Conservation (phyloP, 2,888 invertebrate species). For the Toxonevra muliebris region DNA sequence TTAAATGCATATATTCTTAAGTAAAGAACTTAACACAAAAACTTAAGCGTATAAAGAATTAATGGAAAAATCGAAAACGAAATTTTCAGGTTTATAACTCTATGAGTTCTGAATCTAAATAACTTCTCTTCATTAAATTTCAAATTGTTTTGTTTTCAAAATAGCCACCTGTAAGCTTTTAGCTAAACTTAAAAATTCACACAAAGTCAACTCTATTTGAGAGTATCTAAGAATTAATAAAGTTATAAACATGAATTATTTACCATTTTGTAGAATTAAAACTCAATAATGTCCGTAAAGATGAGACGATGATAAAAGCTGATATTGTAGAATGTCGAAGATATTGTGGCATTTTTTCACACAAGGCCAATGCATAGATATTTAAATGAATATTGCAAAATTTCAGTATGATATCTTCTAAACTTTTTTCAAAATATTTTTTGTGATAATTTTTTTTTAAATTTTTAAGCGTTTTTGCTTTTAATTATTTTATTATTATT, state of each 20-base stretch:
- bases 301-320: no score
- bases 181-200: no score
- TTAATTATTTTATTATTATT: not conserved
- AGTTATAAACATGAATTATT: not conserved
- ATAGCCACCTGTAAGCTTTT: no score
- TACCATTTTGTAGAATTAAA: conserved; percentile 16
- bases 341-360: not conserved
- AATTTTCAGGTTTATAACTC: not conserved
- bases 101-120: no score
- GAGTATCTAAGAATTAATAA: not conserved
- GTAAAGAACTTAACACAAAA: not conserved
- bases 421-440: not conserved
- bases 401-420: not conserved
- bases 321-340: no score
- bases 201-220: no score
- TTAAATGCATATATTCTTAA: not conserved
- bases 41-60: not conserved
- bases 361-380: not conserved
- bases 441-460: not conserved
- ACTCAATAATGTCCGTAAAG: not conserved
- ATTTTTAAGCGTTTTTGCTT: not conserved
- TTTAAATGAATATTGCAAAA: not conserved
- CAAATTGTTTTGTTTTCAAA: no score
- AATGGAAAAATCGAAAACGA: not conserved
- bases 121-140: no score